Percentiles rank a stretch among this genome's conserved stretches.
Evolutionary conservation across 2,888 invertebrate genomes (phyloP).

Genomic region (Ormyrus pomaceus): DNA sequence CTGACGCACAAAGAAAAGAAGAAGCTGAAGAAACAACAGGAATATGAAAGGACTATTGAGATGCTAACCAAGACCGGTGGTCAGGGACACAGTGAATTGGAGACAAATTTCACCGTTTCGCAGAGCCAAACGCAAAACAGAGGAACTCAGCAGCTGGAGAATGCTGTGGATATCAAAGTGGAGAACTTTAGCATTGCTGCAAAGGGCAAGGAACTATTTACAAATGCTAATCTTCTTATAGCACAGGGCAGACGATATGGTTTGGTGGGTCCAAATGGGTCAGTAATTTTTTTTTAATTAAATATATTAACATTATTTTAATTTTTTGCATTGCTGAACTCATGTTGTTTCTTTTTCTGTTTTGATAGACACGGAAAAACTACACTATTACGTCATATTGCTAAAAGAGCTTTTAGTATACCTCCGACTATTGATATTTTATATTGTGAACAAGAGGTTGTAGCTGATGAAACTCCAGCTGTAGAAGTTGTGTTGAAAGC

Average conservation of each 20-base stretch:
- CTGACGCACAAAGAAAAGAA: constrained; percentile 94
- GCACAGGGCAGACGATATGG: constrained; percentile 97
- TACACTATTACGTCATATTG: constrained; percentile 94
- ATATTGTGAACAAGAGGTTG: constrained; percentile 98
- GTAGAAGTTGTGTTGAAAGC: constrained; percentile 95
- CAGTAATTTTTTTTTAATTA: constrained; percentile 62
- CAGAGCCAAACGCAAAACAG: constrained; percentile 81
- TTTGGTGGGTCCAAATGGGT: constrained; percentile 98
- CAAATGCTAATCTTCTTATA: constrained; percentile 95
- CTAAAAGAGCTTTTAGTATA: constrained; percentile 92
- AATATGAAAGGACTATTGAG: constrained; percentile 92
- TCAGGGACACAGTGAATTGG: constrained; percentile 91
- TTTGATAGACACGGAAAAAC: constrained; percentile 94
- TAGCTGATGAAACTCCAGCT: constrained; percentile 94
- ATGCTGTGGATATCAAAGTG: constrained; percentile 98
- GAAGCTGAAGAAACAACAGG: constrained; percentile 91
- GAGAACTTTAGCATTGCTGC: constrained; percentile 99
- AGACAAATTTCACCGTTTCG: constrained; percentile 97
- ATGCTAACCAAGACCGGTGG: constrained; percentile 90
- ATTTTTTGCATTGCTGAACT: no score
- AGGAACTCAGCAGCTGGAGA: constrained; percentile 80
- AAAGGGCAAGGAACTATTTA: constrained; percentile 97
- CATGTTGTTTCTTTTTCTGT: no score
- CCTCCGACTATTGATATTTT: constrained; percentile 97
- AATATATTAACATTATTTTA: no score